Evolutionary conservation across 2,888 invertebrate genomes (phyloP).

Genomic region (Craniophora ligustri): DNA sequence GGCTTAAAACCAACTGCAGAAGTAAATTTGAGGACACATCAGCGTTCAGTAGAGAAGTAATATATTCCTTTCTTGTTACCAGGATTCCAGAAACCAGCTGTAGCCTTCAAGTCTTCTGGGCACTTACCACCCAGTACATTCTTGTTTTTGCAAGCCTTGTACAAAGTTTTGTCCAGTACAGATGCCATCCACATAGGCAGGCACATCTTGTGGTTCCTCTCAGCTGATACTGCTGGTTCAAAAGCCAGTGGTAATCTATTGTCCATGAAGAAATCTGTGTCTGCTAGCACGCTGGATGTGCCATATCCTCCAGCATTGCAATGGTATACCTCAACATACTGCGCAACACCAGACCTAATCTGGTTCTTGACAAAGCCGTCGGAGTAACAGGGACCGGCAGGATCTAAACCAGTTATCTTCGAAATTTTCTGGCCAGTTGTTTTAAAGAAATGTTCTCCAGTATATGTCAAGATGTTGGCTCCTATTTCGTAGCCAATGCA

Average conservation of each 20-base stretch:
- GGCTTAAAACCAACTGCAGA: too few relatives aligned
- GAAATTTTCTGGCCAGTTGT: constrained; percentile 68
- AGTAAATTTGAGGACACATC: too few relatives aligned
- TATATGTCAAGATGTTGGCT: constrained; percentile 75
- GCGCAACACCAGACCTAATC: constrained; percentile 86
- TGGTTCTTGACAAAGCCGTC: constrained; percentile 76
- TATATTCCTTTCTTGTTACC: constrained; percentile 76
- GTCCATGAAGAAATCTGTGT: constrained; percentile 89
- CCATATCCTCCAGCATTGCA: constrained; percentile 88
- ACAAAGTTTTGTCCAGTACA: constrained; percentile 67
- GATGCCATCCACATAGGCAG: constrained; percentile 75
- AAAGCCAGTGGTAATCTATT: constrained; percentile 86
- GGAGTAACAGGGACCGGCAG: constrained; percentile 80
- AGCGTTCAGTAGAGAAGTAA: constrained; percentile 76
- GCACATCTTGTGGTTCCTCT: constrained; percentile 83
- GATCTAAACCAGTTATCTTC: constrained; percentile 79
- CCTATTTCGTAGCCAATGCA: constrained; percentile 82
- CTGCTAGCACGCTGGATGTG: constrained; percentile 82
- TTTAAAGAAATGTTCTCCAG: constrained; percentile 69
- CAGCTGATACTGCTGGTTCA: too few relatives aligned
- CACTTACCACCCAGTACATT: constrained; percentile 67
- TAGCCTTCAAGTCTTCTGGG: constrained; percentile 60
- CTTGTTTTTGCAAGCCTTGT: constrained; percentile 70
- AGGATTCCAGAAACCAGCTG: constrained; percentile 79
- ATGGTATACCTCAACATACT: constrained; percentile 89